A percentile compares a stretch with the other conserved stretches of the same genome.
These are phyloP conservation scores for Physeter macrocephalus DNA, from an alignment of 2,113 vertebrate species.

Conservation along the genomic window DNA sequence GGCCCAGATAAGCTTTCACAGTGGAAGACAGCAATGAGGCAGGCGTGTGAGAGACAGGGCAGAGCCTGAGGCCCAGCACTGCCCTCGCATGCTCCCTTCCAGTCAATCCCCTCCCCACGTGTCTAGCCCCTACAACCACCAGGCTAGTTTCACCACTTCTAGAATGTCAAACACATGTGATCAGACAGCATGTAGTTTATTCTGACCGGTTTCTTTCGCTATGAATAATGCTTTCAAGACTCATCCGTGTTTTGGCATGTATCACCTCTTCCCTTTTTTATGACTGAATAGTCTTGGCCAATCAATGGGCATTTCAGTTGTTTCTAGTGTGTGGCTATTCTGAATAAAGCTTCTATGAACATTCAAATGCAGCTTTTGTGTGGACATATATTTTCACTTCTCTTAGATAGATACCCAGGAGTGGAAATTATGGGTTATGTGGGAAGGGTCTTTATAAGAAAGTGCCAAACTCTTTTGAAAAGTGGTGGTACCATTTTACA, in stretches of 20 bases:
- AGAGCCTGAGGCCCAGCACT: background rate
- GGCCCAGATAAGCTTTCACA: background rate
- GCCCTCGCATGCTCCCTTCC: accelerated
- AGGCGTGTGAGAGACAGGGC: background rate
- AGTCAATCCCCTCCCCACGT: accelerated
- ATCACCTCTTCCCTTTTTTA: background rate
- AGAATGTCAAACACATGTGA: background rate
- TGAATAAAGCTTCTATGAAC: background rate
- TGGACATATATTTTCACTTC: background rate
- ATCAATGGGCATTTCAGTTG: background rate
- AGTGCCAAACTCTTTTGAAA: background rate
- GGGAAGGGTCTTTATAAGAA: background rate
- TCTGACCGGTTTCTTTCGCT: background rate
- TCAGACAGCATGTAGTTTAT: background rate
- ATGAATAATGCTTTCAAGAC: background rate
- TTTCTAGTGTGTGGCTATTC: background rate
- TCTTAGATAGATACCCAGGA: background rate
- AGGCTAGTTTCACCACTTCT: background rate
- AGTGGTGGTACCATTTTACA: background rate
- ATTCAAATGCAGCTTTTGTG: background rate
- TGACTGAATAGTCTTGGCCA: background rate
- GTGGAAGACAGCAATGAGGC: background rate
- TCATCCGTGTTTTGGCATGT: accelerated
- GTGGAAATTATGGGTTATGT: background rate
- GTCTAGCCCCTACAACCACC: background rate